A percentile compares a stretch with the other conserved stretches of the same genome.
Conservation (phyloP, 1,140 invertebrate genomes). For the Drosophila aff. region DNA sequence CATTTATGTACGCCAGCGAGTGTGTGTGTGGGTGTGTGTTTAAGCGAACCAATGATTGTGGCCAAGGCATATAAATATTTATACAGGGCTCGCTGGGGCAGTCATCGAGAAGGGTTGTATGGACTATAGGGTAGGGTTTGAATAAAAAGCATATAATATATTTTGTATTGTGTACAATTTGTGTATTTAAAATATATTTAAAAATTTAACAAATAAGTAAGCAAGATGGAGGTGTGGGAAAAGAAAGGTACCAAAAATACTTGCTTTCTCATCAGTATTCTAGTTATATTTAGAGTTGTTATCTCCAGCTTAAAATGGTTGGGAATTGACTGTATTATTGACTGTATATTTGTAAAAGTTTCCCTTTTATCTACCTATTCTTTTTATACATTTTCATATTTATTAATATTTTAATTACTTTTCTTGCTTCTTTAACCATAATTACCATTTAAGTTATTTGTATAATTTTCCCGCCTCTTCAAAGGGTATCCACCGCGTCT, state of each 20-base stretch:
- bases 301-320: not conserved
- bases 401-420: not conserved
- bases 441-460: not conserved
- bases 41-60: conserved; percentile 63
- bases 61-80: conserved; percentile 74
- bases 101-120: not conserved
- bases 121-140: not conserved
- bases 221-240: not conserved
- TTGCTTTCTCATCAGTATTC: not conserved
- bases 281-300: no score
- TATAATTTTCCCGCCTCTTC: no score
- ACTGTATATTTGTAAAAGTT: no score
- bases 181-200: not conserved
- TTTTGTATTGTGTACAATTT: not conserved
- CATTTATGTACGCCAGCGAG: not conserved
- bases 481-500: not conserved
- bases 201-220: not conserved
- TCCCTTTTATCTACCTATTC: no score
- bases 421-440: not conserved
- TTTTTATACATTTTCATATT: not conserved
- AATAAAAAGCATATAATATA: not conserved
- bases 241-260: not conserved
- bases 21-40: conserved; percentile 10
- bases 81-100: conserved; percentile 8
- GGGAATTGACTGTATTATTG: not conserved